These are phyloP conservation scores for Drosophila flavopinicola DNA, from an alignment of 2,888 invertebrate species.

Conservation along the genomic window DNA sequence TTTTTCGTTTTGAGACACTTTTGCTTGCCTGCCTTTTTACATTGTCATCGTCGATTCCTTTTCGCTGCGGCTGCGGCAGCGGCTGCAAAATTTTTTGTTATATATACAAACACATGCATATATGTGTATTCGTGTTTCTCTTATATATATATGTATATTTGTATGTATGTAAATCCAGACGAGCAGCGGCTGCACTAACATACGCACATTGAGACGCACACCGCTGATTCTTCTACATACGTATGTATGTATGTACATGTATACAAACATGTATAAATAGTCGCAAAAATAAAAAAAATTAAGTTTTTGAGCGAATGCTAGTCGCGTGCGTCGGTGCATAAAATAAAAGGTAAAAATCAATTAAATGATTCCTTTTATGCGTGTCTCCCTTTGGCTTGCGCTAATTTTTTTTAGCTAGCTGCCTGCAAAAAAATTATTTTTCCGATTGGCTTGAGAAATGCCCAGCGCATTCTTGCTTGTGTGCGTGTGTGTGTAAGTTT, in stretches of 20 bases:
- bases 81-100: constrained; percentile 56
- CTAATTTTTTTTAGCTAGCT: constrained; percentile 19
- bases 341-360: constrained; percentile 63
- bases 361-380: constrained; percentile 43
- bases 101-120: constrained; percentile 44
- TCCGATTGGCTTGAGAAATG: constrained; percentile 51
- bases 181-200: constrained; percentile 41
- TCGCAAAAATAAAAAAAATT: constrained; percentile 48
- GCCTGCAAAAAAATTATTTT: constrained; percentile 33
- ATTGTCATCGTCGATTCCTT: constrained; percentile 75
- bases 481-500: constrained; percentile 19
- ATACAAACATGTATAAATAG: constrained; percentile 63
- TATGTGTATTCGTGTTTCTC: constrained; percentile 13
- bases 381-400: constrained; percentile 14
- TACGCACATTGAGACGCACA: constrained; percentile 33
- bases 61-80: constrained; percentile 54
- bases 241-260: too few relatives aligned
- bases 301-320: constrained; percentile 22
- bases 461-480: constrained; percentile 17
- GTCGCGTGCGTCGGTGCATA: constrained; percentile 27
- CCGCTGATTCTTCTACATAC: constrained; percentile 31
- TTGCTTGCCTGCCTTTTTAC: constrained; percentile 61
- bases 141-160: constrained; percentile 14
- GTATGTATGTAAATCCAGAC: constrained; percentile 65
- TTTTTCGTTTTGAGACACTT: constrained; percentile 54